phyloP scores from a whole-genome alignment of 2,888 invertebrate species.

The Augiades crinisus region DNA sequence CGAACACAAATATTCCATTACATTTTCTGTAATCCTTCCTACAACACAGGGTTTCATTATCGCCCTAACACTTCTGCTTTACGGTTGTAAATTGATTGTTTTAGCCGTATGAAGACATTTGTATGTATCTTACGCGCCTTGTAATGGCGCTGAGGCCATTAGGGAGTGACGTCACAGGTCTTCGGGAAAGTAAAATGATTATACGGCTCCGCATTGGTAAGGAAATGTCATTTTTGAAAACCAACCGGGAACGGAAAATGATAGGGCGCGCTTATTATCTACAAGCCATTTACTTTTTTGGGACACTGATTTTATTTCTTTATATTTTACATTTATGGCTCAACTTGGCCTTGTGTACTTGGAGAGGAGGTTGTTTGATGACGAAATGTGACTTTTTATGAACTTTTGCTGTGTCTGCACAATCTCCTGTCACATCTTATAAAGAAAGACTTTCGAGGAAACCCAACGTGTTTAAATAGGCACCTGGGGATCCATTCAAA shows the following conservation, averaged over 20 bases:
- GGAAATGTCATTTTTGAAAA: background rate
- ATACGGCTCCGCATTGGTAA: background rate
- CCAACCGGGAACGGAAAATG: background rate
- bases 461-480: too few relatives aligned
- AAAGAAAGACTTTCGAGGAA: too few relatives aligned
- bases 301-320: background rate
- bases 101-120: background rate
- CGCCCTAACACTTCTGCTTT: background rate
- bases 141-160: constrained; percentile 1
- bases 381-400: too few relatives aligned
- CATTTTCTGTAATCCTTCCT: background rate
- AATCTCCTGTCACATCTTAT: too few relatives aligned
- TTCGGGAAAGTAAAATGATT: constrained; percentile 1
- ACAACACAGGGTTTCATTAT: background rate
- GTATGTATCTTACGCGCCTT: background rate
- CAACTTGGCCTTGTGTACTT: too few relatives aligned
- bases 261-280: constrained; percentile 1
- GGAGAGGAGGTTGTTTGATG: too few relatives aligned
- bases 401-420: too few relatives aligned
- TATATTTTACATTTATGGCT: background rate
- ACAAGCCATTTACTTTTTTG: background rate
- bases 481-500: too few relatives aligned
- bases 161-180: constrained; percentile 8
- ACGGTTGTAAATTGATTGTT: background rate
- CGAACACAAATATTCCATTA: constrained; percentile 6